Conservation (phyloP, 2,888 invertebrate species). For the Pterobdella sp. region DNA sequence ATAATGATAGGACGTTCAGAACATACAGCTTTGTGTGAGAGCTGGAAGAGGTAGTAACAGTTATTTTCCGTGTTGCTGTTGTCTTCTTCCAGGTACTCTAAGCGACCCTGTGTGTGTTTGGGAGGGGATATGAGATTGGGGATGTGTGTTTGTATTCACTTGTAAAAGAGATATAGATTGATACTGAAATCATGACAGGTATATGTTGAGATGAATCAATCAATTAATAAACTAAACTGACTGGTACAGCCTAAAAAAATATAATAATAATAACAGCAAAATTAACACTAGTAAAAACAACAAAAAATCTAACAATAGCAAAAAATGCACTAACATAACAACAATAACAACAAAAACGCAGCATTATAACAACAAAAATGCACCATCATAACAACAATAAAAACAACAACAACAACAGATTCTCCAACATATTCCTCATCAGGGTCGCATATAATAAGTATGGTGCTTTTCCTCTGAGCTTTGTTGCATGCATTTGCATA, state of each 20-base stretch:
- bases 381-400: neutral
- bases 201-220: too few species aligned
- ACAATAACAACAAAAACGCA: neutral
- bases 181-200: too few species aligned
- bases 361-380: too few species aligned
- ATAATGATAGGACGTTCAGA: neutral
- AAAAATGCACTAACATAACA: neutral
- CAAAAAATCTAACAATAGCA: neutral
- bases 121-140: neutral
- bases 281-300: neutral
- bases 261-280: neutral
- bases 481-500: neutral
- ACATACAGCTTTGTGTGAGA: neutral
- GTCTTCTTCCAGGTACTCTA: slow-evolving; percentile 3
- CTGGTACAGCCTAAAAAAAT: neutral
- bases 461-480: neutral
- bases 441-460: neutral
- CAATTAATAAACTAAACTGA: too few species aligned
- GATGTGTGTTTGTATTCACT: neutral
- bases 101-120: slow-evolving; percentile 11
- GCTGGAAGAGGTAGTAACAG: slow-evolving; percentile 16
- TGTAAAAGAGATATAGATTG: neutral
- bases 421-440: neutral
- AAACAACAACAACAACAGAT: neutral
- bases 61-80: neutral